phyloP scores from a whole-genome alignment of 2,113 vertebrate genomes.

The Urocolius indicus region DNA sequence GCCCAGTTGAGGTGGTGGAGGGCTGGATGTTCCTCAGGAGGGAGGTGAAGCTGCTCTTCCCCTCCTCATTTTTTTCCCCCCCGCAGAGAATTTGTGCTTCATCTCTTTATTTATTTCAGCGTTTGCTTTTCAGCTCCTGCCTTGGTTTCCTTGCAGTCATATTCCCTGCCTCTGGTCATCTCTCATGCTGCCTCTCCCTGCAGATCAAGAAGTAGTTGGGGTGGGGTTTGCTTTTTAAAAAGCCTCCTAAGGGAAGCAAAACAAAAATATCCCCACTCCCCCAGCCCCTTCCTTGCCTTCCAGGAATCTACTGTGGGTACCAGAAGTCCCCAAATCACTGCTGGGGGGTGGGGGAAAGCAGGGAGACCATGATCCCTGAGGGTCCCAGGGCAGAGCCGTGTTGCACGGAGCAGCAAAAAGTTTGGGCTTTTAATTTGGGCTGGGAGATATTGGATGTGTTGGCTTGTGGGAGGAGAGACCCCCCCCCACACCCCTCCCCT shows the following conservation, averaged over 20 bases:
- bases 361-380: rapidly evolving
- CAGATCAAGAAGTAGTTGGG: not conserved
- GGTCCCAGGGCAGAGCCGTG: not conserved
- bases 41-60: not conserved
- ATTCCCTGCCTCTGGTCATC: conserved; percentile 7
- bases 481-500: no score
- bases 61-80: not conserved
- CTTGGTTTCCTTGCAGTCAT: not conserved
- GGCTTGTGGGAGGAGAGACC: rapidly evolving
- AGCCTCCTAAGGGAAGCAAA: no score
- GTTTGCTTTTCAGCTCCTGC: not conserved
- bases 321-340: not conserved
- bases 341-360: not conserved
- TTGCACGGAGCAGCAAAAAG: not conserved
- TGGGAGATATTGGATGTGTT: no score
- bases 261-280: no score
- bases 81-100: not conserved
- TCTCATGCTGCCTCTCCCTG: not conserved
- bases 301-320: not conserved
- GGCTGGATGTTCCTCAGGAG: not conserved
- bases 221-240: not conserved
- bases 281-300: no score
- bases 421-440: not conserved
- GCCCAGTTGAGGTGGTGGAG: not conserved
- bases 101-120: not conserved